Conservation (phyloP, 2,797 vertebrate species). For the Coluber constrictor region DNA sequence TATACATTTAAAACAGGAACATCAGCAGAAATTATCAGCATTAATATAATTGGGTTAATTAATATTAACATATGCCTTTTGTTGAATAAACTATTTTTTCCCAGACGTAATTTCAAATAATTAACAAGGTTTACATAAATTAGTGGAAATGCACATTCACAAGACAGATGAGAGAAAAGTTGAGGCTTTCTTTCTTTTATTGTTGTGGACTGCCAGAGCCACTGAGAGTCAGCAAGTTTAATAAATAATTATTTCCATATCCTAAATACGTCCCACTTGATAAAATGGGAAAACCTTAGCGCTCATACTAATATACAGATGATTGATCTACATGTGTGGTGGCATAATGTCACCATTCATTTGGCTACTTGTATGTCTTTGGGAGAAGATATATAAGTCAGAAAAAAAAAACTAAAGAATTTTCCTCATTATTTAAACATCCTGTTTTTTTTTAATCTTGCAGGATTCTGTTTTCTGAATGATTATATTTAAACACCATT, state of each 20-base stretch:
- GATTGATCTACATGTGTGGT: background rate
- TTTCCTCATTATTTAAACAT: background rate
- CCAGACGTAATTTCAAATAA: background rate
- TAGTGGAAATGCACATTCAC: background rate
- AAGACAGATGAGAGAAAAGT: background rate
- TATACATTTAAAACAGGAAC: background rate
- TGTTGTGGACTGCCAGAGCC: background rate
- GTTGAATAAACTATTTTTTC: background rate
- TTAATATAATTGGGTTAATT: background rate
- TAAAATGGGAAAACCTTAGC: background rate
- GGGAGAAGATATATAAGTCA: background rate
- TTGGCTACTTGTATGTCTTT: background rate
- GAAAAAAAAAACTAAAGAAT: background rate
- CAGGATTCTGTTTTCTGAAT: background rate
- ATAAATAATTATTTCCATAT: background rate
- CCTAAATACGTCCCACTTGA: background rate
- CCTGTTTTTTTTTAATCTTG: background rate
- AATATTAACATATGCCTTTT: background rate
- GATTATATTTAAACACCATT: background rate
- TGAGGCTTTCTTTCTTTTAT: background rate
- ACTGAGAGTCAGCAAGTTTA: background rate
- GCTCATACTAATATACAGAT: background rate
- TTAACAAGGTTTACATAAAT: background rate
- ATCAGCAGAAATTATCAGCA: background rate
- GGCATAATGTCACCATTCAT: background rate